Evolutionary conservation across 2,113 vertebrate genomes (phyloP), one percentile per base, ranked within the genome.

Genomic region (Thunnus thynnus): DNA sequence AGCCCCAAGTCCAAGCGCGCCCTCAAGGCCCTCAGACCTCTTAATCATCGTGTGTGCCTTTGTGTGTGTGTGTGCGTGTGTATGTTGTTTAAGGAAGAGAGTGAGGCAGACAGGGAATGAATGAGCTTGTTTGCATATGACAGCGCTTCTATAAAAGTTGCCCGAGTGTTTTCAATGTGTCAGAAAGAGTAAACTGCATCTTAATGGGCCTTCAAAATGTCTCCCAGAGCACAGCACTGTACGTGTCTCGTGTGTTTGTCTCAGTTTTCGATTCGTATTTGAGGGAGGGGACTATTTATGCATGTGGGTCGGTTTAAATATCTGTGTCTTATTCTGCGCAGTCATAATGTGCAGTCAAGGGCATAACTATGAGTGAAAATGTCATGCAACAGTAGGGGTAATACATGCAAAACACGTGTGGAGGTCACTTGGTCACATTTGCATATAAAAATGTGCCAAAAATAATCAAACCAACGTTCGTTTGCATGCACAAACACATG

Each of bases 11-110:
- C 91, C 76, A 76, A 89, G 86, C 51, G 11, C 80, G 77, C 78
- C 85, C 89, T 56, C 76, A 83, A 87, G 89, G 80, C 82, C 87
- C 80, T 82, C 76, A 64, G 81, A 88, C 73, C 82, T 90, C 91
- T 89, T 93, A 92, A 91, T 94, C 91, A 94, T 91, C 77, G 3
- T 78, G 68, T 80, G 73, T 47, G 78, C 55, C 30, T 78, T 78
- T 86, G 63, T 76, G 46, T 85, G 78, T 84, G 54, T 55, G 57
- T 0, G 36, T 41, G 52, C 51, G 63, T 78, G 80, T 86, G 63
- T 76, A 36, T 85, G 83, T 66, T 60, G 69, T 86, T 89, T 57
- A 88, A 83, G 77, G 54, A 84, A 87, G 80, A 44, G 48, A 88
- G 60, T 5, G 71, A 91, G 84, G 73, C 82, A 89, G 80, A 85